Evolutionary conservation across 92 coral and sea anemone species (phyloP), one percentile per base, ranked within the genome.

Genomic region (Muricea muricata): DNA sequence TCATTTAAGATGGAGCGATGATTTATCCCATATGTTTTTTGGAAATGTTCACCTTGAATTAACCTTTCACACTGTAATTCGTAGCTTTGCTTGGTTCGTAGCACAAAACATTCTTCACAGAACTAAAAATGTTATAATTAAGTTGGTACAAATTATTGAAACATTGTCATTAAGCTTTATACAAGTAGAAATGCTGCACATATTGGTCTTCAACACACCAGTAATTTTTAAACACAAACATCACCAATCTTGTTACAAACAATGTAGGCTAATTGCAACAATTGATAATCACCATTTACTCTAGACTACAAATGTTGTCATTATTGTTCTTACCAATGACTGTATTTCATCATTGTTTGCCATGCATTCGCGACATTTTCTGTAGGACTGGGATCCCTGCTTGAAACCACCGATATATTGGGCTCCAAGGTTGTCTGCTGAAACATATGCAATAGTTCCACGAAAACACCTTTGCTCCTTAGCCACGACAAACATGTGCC

Each of bases 1-100:
- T n/a, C n/a, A n/a, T n/a, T n/a, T n/a, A n/a, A n/a, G n/a, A n/a
- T n/a, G n/a, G n/a, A n/a, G 30, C 48, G 65, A 48, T 91, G 68
- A 68, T 91, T 91, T 35, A 83, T 66, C 8, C 91, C 94, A 91
- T 88, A 91, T 9, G 92, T 78, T 54, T 71, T 88, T 32, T 58
- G 67, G 82, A 88, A 89, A 76, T 91, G 88, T 7, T 85, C 94
- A 17, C 90, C 89, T 35, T 76, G 78, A 40, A 50, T 84, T 11
- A 91, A 87, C 48, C 81, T 40, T 66, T 79, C 39, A 72, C 91
- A 87, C 66, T 91, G 91, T 45, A 61, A 41, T 55, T 82, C 39
- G 60, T 84, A 79, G 55, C 84, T 39, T 11, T 39, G 45, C 45
- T 39, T 91, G 5, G 89, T 91, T 41, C 93, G 31, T 35, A 91